A percentile compares a stretch with the other conserved stretches of the same genome.
Conservation (phyloP, 1,140 invertebrate species). For the Brachionus rotundiformis region DNA sequence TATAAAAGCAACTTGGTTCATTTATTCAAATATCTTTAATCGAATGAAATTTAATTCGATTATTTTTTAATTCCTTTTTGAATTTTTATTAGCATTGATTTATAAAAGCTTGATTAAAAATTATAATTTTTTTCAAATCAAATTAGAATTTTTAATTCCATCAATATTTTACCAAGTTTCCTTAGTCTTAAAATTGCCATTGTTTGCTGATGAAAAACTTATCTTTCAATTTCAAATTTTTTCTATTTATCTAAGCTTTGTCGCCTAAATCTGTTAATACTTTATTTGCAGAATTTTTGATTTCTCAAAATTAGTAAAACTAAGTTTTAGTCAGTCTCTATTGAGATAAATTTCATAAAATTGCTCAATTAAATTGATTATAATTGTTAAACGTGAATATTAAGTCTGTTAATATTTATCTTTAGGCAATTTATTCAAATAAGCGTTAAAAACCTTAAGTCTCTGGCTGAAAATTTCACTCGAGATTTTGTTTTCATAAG, state of each 20-base stretch:
- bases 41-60: too few relatives aligned
- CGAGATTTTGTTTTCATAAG: not conserved
- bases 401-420: not conserved
- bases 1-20: too few relatives aligned
- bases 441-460: not conserved
- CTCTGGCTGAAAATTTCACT: not conserved
- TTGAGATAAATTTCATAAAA: not conserved
- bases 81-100: too few relatives aligned
- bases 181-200: too few relatives aligned
- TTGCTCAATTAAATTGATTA: not conserved
- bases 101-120: too few relatives aligned
- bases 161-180: not conserved
- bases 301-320: not conserved
- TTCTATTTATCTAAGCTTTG: not conserved
- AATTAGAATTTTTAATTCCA: not conserved
- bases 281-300: not conserved
- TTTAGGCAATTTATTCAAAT: slow-evolving; percentile 15
- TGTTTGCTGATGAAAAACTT: not conserved
- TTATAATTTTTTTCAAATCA: too few relatives aligned
- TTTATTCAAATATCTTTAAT: too few relatives aligned
- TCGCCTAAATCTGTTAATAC: not conserved
- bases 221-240: not conserved
- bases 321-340: not conserved
- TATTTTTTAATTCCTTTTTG: too few relatives aligned
- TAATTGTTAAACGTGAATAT: not conserved